Conservation (phyloP, 2,113 vertebrate species). For the Aythya baeri region DNA sequence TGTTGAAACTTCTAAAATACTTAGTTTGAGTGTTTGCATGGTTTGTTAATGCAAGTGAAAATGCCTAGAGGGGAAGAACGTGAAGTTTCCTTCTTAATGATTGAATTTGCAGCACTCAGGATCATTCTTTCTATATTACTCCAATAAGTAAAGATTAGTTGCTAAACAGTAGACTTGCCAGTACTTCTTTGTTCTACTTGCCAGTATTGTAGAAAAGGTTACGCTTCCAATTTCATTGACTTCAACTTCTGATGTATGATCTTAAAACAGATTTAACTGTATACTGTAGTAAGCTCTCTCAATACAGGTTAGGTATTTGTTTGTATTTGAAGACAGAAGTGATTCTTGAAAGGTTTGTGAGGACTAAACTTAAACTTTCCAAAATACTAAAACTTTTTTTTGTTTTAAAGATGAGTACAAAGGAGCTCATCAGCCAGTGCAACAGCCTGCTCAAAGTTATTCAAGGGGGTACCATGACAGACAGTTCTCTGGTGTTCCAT, state of each 20-base stretch:
- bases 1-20: neutral
- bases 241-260: neutral
- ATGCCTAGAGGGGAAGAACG: neutral
- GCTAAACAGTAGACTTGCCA: neutral
- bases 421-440: slow-evolving; percentile 41
- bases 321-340: no score
- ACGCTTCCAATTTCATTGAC: neutral
- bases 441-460: neutral
- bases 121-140: neutral
- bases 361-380: neutral
- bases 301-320: neutral
- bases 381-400: neutral
- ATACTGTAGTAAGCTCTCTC: neutral
- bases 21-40: neutral
- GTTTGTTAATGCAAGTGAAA: neutral
- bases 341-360: neutral
- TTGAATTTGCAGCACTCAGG: neutral
- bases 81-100: neutral
- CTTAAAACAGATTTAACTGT: neutral
- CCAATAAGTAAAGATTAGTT: neutral
- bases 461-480: slow-evolving; percentile 46
- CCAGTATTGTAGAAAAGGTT: neutral
- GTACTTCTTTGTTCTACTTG: neutral
- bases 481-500: slow-evolving; percentile 38
- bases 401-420: slow-evolving; percentile 56